phyloP scores from a whole-genome alignment of 53 echinoderm and acorn worm genomes.

The Holothuria scabra region DNA sequence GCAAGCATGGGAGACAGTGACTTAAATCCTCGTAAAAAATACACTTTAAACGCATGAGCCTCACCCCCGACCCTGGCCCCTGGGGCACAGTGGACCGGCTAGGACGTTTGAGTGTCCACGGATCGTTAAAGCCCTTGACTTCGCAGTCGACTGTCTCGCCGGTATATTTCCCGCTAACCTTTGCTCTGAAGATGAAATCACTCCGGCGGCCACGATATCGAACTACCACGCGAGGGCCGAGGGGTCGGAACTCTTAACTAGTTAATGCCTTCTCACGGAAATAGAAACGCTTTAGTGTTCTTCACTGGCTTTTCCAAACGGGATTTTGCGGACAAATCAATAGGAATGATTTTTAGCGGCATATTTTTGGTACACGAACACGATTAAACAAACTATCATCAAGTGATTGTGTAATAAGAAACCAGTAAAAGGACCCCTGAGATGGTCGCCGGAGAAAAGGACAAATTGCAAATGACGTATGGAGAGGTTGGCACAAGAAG shows the following conservation, averaged over 20 bases:
- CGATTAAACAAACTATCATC: too few relatives aligned
- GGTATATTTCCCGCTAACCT: too few relatives aligned
- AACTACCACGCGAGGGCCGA: background rate
- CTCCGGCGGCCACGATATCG: too few relatives aligned
- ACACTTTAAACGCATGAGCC: background rate
- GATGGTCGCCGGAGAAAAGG: too few relatives aligned
- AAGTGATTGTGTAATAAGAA: too few relatives aligned
- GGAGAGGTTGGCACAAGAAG: too few relatives aligned
- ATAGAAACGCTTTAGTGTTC: conserved; percentile 20
- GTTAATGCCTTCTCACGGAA: conserved; percentile 34
- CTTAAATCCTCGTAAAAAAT: too few relatives aligned
- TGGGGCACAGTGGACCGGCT: conserved; percentile 27
- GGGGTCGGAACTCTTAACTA: background rate
- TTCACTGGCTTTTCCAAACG: conserved; percentile 16
- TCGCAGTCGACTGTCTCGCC: background rate
- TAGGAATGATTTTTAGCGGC: conserved; percentile 15
- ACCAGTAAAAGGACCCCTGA: too few relatives aligned
- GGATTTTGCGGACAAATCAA: conserved; percentile 37
- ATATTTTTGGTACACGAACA: too few relatives aligned
- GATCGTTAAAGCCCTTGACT: conserved; percentile 43
- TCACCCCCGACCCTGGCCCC: conserved; percentile 21
- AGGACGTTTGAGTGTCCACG: background rate
- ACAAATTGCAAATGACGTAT: too few relatives aligned
- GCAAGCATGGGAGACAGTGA: too few relatives aligned
- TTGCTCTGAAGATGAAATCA: too few relatives aligned